Conservation (phyloP, 2,113 vertebrate genomes). For the Eleginops maclovinus region DNA sequence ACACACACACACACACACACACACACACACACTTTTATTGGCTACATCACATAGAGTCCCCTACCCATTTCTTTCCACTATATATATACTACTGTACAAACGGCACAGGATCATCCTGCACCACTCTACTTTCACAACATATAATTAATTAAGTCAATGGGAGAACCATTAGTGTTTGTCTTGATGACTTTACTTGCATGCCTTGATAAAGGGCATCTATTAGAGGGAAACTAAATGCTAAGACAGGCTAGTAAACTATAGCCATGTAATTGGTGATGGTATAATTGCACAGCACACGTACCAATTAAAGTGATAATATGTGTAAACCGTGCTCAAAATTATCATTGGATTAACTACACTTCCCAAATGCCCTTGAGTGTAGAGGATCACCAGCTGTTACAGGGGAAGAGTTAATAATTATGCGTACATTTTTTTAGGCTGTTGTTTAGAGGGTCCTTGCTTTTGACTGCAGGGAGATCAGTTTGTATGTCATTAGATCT, state of each 20-base stretch:
- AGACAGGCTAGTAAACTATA: conserved; percentile 69
- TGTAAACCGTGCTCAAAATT: conserved; percentile 76
- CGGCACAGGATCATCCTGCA: conserved; percentile 30
- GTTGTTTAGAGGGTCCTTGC: conserved; percentile 54
- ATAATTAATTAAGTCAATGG: conserved; percentile 67
- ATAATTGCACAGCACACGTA: conserved; percentile 72
- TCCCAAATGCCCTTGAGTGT: conserved; percentile 74
- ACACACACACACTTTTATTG: conserved; percentile 17
- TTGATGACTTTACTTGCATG: conserved; percentile 47
- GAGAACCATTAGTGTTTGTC: conserved; percentile 53
- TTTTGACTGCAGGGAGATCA: conserved; percentile 52
- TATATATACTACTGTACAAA: background rate
- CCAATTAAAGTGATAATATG: conserved; percentile 79
- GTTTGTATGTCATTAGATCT: conserved; percentile 54
- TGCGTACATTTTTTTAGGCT: conserved; percentile 50
- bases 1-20: conserved; percentile 24
- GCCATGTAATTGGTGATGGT: conserved; percentile 71
- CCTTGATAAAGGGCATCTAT: conserved; percentile 62
- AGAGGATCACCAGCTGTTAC: conserved; percentile 75
- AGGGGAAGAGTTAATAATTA: conserved; percentile 68
- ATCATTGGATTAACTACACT: conserved; percentile 80
- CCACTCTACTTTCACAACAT: conserved; percentile 28
- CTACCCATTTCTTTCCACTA: background rate
- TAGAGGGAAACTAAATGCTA: conserved; percentile 62
- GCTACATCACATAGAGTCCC: conserved; percentile 4